Conservation (phyloP, 2,888 invertebrate species). For the Nemapogon koenigi region DNA sequence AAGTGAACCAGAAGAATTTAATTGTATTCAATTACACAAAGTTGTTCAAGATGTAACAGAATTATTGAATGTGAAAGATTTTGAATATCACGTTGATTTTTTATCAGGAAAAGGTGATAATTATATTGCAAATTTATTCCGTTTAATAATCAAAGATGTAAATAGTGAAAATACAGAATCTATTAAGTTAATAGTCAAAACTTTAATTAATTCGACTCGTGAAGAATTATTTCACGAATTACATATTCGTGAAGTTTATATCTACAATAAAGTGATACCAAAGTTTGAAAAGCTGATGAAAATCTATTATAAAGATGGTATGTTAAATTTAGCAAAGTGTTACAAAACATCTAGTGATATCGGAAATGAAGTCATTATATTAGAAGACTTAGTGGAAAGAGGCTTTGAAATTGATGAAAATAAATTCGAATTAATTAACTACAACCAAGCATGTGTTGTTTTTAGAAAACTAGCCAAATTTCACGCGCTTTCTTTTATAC, state of each 20-base stretch:
- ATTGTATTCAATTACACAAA: conserved; percentile 37
- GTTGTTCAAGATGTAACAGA: conserved; percentile 33
- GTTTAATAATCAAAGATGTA: conserved; percentile 34
- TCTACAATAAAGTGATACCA: conserved; percentile 32
- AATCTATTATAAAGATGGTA: conserved; percentile 22
- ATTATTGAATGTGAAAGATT: conserved; percentile 26
- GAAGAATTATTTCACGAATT: conserved; percentile 42
- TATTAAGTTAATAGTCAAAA: conserved; percentile 41
- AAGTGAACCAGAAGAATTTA: conserved; percentile 51
- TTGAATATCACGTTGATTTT: conserved; percentile 41
- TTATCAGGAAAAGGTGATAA: conserved; percentile 39
- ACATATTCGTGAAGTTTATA: conserved; percentile 40
- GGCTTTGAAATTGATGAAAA: conserved; percentile 31
- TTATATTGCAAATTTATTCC: conserved; percentile 44
- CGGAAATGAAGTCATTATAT: conserved; percentile 38
- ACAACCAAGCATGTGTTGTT: conserved; percentile 27
- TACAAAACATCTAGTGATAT: conserved; percentile 28
- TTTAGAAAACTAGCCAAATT: conserved; percentile 42
- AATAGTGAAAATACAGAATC: conserved; percentile 22
- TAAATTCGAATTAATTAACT: conserved; percentile 28
- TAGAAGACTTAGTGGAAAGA: conserved; percentile 35
- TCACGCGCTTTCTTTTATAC: conserved; percentile 39
- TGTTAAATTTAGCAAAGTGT: conserved; percentile 32
- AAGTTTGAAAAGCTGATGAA: conserved; percentile 31
- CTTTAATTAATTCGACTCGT: conserved; percentile 39